These are phyloP conservation scores for Scarus forsteni DNA, from an alignment of 2,797 vertebrate species.

Conservation along the genomic window DNA sequence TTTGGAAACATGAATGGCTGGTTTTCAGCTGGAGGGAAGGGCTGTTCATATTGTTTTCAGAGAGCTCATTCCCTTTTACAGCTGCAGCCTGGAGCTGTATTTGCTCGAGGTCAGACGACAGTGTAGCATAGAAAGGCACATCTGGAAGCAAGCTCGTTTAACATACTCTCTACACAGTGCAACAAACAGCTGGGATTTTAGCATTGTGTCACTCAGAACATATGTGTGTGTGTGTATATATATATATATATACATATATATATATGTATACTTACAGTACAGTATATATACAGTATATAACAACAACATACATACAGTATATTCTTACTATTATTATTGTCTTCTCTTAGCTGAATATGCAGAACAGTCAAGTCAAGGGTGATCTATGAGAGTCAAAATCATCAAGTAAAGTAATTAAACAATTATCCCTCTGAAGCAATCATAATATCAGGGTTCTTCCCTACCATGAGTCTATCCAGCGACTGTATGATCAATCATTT, in stretches of 20 bases:
- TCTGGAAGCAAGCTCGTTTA: constrained; percentile 41
- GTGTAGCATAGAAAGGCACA: constrained; percentile 35
- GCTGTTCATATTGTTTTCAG: constrained; percentile 12
- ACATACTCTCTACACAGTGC: constrained; percentile 8
- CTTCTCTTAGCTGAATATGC: too few species aligned
- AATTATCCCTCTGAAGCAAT: constrained; percentile 31
- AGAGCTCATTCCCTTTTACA: constrained; percentile 33
- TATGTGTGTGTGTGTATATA: too few species aligned
- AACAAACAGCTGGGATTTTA: constrained; percentile 31
- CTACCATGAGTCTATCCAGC: constrained; percentile 15
- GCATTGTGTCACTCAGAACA: constrained; percentile 1
- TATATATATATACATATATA: too few species aligned
- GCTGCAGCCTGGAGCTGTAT: constrained; percentile 21
- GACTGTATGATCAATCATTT: constrained; percentile 6
- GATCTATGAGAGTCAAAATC: too few species aligned
- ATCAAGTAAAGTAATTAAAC: constrained; percentile 8
- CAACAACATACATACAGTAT: too few species aligned
- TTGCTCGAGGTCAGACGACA: constrained; percentile 21
- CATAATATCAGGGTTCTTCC: constrained; percentile 26
- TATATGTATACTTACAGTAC: too few species aligned
- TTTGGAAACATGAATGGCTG: constrained; percentile 40
- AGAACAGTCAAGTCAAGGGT: too few species aligned
- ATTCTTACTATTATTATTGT: too few species aligned
- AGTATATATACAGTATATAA: too few species aligned
- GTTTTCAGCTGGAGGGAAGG: constrained; percentile 37